phyloP scores from a whole-genome alignment of 2,113 vertebrate species.

The Plecotus auritus region DNA sequence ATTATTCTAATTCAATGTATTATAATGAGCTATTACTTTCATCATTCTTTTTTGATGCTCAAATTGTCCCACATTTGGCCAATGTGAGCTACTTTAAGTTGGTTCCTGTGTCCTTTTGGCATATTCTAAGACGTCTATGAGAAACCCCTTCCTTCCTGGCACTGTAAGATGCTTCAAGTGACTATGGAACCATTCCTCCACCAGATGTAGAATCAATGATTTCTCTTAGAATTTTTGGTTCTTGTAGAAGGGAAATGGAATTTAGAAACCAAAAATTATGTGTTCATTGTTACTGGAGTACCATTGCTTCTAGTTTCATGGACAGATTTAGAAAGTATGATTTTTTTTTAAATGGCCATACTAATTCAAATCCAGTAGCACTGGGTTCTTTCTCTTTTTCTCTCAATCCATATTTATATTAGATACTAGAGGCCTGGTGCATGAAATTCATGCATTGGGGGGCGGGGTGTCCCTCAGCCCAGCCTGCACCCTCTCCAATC shows the following conservation, averaged over 20 bases:
- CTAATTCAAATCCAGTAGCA: not conserved
- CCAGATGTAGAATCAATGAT: not conserved
- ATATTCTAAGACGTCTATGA: not conserved
- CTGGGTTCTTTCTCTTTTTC: not conserved
- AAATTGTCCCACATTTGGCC: not conserved
- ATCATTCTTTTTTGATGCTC: not conserved
- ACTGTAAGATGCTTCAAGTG: not conserved
- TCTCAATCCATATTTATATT: not conserved
- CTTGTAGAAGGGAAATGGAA: not conserved
- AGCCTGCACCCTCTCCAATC: no score
- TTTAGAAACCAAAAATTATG: not conserved
- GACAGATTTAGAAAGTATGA: not conserved
- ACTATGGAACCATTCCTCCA: not conserved
- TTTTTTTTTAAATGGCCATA: not conserved
- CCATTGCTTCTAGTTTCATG: not conserved
- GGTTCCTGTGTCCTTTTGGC: not conserved
- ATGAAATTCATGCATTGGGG: no score
- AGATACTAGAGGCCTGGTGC: no score
- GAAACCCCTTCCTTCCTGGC: not conserved
- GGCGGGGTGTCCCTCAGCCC: no score
- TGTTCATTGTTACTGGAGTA: not conserved
- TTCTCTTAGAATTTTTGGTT: not conserved
- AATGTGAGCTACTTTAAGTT: not conserved
- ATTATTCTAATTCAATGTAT: not conserved
- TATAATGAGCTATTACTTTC: not conserved